phyloP scores from a whole-genome alignment of 35 echinoderm and acorn worm genomes.

The Ophioderma brevispina region DNA sequence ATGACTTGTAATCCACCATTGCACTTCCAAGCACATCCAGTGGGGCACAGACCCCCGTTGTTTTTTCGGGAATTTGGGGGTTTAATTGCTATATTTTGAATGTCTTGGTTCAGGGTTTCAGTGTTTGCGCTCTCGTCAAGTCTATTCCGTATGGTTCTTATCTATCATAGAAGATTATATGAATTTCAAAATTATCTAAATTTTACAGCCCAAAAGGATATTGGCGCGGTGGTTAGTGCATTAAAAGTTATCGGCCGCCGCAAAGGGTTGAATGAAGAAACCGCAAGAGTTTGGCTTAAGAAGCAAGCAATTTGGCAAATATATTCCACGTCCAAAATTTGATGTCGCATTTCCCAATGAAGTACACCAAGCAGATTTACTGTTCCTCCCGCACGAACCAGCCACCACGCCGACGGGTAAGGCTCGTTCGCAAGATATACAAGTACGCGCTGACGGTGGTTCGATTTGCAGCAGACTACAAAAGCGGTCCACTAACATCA shows the following conservation, averaged over 20 bases:
- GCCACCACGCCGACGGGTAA: too few relatives aligned
- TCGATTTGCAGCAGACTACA: conserved; percentile 10
- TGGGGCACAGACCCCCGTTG: too few relatives aligned
- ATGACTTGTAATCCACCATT: background rate
- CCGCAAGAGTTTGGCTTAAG: background rate
- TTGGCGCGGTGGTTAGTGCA: background rate
- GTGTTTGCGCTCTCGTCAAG: too few relatives aligned
- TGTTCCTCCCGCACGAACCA: background rate
- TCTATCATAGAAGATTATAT: too few relatives aligned
- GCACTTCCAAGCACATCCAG: too few relatives aligned
- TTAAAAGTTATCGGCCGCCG: background rate
- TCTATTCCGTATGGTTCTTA: too few relatives aligned
- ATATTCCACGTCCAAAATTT: background rate
- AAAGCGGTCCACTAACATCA: conserved; percentile 1
- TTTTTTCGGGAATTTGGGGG: too few relatives aligned
- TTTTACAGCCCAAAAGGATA: background rate
- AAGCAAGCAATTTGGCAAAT: conserved; percentile 43
- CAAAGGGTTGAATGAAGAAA: background rate
- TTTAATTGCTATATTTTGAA: too few relatives aligned
- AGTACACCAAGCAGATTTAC: conserved; percentile 4
- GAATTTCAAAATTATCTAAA: background rate
- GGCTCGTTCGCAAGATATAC: background rate
- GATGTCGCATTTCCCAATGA: background rate
- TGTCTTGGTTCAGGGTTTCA: too few relatives aligned
- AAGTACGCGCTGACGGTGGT: conserved; percentile 5